phyloP scores from a whole-genome alignment of 2,113 vertebrate genomes.

The Lucifuga dentata region DNA sequence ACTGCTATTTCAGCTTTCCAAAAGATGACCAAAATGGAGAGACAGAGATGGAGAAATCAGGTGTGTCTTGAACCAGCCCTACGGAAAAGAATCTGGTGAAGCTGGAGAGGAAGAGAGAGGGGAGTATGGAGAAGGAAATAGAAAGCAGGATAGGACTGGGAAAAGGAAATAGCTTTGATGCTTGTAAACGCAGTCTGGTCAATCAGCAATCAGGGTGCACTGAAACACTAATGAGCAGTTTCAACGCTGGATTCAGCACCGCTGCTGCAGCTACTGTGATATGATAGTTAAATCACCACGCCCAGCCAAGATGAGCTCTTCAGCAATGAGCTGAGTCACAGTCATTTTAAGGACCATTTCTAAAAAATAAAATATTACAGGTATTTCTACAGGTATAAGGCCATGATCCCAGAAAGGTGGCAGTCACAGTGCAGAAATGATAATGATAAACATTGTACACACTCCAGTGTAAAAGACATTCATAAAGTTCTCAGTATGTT shows the following conservation, averaged over 20 bases:
- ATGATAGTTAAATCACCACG: slow-evolving; percentile 62
- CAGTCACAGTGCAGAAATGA: slow-evolving; percentile 28
- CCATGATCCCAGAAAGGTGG: slow-evolving; percentile 13
- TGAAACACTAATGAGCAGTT: slow-evolving; percentile 72
- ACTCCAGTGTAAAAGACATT: slow-evolving; percentile 19
- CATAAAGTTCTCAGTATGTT: slow-evolving; percentile 4
- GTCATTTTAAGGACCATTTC: slow-evolving; percentile 47
- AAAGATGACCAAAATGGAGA: slow-evolving; percentile 14
- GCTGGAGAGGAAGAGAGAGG: slow-evolving; percentile 30
- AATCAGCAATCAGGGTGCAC: slow-evolving; percentile 74
- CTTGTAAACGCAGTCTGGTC: slow-evolving; percentile 66
- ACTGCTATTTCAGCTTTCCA: slow-evolving; percentile 32
- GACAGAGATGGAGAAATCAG: slow-evolving; percentile 28
- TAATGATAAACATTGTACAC: slow-evolving; percentile 32
- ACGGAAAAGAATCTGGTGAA: slow-evolving; percentile 29
- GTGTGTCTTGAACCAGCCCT: slow-evolving; percentile 33
- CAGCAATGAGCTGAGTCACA: slow-evolving; percentile 20
- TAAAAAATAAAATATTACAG: slow-evolving; percentile 27
- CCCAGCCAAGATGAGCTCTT: slow-evolving; percentile 26
- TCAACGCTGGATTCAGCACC: slow-evolving; percentile 52
- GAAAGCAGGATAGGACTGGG: slow-evolving; percentile 48
- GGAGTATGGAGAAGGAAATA: slow-evolving; percentile 43
- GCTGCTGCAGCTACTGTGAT: slow-evolving; percentile 59
- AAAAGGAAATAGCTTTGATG: slow-evolving; percentile 64
- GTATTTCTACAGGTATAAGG: slow-evolving; percentile 26